Percentiles rank a stretch among this genome's conserved stretches.
These are phyloP conservation scores for Acanthiza pusilla DNA, from an alignment of 2,797 vertebrate genomes.

Conservation along the genomic window DNA sequence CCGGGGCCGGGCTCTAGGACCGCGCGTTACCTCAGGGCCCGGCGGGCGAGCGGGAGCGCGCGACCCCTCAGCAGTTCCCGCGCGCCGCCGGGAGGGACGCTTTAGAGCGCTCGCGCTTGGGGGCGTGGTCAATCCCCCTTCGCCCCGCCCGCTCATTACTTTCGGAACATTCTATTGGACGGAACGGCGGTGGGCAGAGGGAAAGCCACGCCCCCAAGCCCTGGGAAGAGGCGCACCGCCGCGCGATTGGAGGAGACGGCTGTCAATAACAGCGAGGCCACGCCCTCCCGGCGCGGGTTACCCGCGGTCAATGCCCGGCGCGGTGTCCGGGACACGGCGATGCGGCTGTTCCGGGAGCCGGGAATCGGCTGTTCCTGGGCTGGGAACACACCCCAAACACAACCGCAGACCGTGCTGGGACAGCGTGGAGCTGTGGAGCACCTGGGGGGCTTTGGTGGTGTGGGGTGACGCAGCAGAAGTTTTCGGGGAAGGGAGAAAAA, in stretches of 20 bases:
- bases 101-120: accelerated
- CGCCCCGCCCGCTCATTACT: accelerated
- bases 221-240: neutral
- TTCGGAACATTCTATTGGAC: accelerated
- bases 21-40: neutral
- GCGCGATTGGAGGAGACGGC: accelerated
- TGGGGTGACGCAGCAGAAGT: accelerated
- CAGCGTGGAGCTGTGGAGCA: neutral
- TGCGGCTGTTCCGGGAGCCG: neutral
- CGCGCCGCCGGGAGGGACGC: neutral
- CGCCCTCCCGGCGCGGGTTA: neutral
- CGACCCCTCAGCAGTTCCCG: neutral
- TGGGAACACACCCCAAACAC: neutral
- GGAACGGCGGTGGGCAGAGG: accelerated
- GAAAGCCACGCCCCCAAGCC: accelerated
- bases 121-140: accelerated
- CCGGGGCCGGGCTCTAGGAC: neutral
- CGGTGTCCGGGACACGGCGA: no score
- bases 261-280: accelerated
- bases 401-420: neutral
- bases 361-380: neutral
- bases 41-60: neutral
- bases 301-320: neutral
- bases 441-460: neutral
- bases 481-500: accelerated